Evolutionary conservation across 2,797 vertebrate species (phyloP).

Genomic region (Sternotherus odoratus): DNA sequence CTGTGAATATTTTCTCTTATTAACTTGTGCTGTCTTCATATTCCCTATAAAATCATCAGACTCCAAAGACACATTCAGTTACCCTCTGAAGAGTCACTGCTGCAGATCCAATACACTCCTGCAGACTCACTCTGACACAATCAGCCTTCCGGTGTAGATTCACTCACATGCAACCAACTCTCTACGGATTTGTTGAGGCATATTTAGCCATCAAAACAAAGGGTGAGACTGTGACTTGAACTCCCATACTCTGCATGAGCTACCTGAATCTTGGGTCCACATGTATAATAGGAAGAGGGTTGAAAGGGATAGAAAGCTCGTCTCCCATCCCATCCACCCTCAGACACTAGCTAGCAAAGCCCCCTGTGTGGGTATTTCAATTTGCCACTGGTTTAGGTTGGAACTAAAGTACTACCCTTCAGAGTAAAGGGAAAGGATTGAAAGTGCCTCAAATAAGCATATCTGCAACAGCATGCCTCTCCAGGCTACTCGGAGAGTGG

Average conservation of each 20-base stretch:
- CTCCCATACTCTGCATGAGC: rapidly evolving
- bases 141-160: not conserved
- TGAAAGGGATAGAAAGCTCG: not conserved
- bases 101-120: not conserved
- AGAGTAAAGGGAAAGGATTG: not conserved
- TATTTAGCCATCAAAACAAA: not conserved
- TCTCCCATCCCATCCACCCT: not conserved
- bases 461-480: not conserved
- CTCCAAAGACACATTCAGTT: not conserved
- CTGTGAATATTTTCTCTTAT: not conserved
- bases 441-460: not conserved
- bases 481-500: not conserved
- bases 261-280: not conserved
- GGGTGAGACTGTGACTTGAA: not conserved
- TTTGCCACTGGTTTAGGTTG: not conserved
- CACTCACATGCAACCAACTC: not conserved
- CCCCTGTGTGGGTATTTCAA: not conserved
- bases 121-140: not conserved
- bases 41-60: not conserved
- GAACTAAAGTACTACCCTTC: not conserved
- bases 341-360: not conserved
- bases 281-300: not conserved
- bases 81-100: not conserved
- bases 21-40: not conserved
- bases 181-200: not conserved